Conservation (phyloP, 2,888 invertebrate species). For the Amphipyra berbera region DNA sequence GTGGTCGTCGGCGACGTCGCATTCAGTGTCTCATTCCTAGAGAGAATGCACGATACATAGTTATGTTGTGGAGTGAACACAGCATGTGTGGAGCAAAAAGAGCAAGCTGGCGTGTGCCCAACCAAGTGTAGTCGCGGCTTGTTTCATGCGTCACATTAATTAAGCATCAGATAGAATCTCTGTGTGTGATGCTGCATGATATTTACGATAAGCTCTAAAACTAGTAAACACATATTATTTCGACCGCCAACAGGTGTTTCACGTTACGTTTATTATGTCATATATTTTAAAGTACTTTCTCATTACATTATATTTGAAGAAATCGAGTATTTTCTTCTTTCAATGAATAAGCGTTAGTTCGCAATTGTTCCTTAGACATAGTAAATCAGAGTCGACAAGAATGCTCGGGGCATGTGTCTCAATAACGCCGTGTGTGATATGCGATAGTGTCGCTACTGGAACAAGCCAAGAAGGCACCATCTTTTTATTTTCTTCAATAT, state of each 20-base stretch:
- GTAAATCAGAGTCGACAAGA: conserved; percentile 71
- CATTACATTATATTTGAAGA: background rate
- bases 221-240: conserved; percentile 63
- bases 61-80: conserved; percentile 53
- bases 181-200: conserved; percentile 64
- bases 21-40: conserved; percentile 79
- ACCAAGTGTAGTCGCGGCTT: conserved; percentile 81
- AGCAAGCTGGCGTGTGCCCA: conserved; percentile 82
- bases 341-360: conserved; percentile 51
- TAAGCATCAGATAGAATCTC: conserved; percentile 84
- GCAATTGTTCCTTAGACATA: conserved; percentile 64
- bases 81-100: conserved; percentile 80
- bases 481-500: conserved; percentile 19
- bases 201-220: conserved; percentile 59
- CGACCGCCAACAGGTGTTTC: conserved; percentile 60
- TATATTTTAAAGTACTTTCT: conserved; percentile 10
- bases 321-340: conserved; percentile 43
- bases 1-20: conserved; percentile 74
- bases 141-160: conserved; percentile 86
- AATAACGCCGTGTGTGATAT: conserved; percentile 71
- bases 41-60: conserved; percentile 72
- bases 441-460: conserved; percentile 37
- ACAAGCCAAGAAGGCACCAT: conserved; percentile 6
- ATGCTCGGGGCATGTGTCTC: conserved; percentile 71
- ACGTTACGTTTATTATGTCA: conserved; percentile 23